phyloP scores from a whole-genome alignment of 64 coral and sea anemone genomes.

The Trachythela sp. region DNA sequence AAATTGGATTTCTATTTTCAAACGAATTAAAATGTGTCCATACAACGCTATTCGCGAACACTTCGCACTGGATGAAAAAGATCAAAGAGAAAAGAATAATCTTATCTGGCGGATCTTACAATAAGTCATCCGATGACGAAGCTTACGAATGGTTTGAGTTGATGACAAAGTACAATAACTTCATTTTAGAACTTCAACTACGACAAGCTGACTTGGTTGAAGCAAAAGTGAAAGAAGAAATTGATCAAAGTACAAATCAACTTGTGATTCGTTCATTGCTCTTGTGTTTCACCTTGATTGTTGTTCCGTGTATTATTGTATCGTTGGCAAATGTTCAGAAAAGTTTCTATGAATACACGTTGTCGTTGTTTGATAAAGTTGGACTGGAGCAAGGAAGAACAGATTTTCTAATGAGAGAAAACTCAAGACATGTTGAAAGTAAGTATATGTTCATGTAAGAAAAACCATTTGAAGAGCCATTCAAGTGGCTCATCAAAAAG shows the following conservation, averaged over 20 bases:
- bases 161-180: not conserved
- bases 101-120: not conserved
- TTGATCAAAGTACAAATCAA: not conserved
- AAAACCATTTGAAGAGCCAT: too few relatives aligned
- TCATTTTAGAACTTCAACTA: not conserved
- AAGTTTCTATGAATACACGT: not conserved
- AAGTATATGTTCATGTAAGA: not conserved
- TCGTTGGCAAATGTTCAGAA: not conserved
- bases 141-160: not conserved
- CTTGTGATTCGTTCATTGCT: not conserved
- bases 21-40: not conserved
- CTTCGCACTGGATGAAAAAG: not conserved
- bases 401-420: not conserved
- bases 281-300: not conserved
- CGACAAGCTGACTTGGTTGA: not conserved
- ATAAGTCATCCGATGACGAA: not conserved
- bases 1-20: not conserved
- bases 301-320: not conserved
- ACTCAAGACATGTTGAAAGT: conserved; percentile 8
- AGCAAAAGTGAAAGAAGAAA: not conserved
- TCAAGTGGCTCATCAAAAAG: too few relatives aligned
- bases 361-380: conserved; percentile 6
- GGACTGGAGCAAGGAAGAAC: not conserved
- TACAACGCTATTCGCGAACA: not conserved
- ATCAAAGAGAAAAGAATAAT: not conserved